These are phyloP conservation scores for Drosophila quinaria DNA, from an alignment of 2,888 invertebrate genomes.

Conservation along the genomic window DNA sequence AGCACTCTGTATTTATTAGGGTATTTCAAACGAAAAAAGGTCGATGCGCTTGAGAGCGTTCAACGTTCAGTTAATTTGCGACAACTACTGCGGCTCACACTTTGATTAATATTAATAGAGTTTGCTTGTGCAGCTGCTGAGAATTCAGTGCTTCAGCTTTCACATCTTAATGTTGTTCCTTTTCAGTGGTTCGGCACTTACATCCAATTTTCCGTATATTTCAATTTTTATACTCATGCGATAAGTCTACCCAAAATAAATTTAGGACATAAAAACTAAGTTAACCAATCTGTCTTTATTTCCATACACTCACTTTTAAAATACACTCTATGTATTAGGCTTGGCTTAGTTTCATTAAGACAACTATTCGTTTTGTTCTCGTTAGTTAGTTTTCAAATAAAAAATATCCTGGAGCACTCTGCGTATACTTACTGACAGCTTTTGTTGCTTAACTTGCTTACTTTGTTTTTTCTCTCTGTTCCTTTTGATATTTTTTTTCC, in stretches of 20 bases:
- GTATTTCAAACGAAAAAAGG: conserved; percentile 38
- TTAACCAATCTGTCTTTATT: not conserved
- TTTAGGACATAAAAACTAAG: not conserved
- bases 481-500: conserved; percentile 11
- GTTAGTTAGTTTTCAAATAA: not conserved
- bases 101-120: conserved; percentile 70
- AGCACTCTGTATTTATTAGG: conserved; percentile 4
- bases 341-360: conserved; percentile 7
- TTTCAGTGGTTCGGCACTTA: conserved; percentile 7
- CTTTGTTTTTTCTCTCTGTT: conserved; percentile 45
- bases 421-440: conserved; percentile 1
- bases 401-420: not conserved
- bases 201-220: conserved; percentile 43
- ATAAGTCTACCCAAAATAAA: conserved; percentile 6
- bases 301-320: not conserved
- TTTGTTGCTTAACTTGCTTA: not conserved
- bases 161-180: conserved; percentile 15
- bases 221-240: conserved; percentile 31
- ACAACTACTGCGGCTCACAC: conserved; percentile 38
- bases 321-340: not conserved
- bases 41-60: conserved; percentile 54
- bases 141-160: conserved; percentile 10
- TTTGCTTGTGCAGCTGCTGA: conserved; percentile 33
- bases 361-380: not conserved
- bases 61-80: conserved; percentile 57